Percentiles rank a stretch among this genome's conserved stretches.
phyloP scores from a whole-genome alignment of 2,113 vertebrate species.

The Felis chaus region DNA sequence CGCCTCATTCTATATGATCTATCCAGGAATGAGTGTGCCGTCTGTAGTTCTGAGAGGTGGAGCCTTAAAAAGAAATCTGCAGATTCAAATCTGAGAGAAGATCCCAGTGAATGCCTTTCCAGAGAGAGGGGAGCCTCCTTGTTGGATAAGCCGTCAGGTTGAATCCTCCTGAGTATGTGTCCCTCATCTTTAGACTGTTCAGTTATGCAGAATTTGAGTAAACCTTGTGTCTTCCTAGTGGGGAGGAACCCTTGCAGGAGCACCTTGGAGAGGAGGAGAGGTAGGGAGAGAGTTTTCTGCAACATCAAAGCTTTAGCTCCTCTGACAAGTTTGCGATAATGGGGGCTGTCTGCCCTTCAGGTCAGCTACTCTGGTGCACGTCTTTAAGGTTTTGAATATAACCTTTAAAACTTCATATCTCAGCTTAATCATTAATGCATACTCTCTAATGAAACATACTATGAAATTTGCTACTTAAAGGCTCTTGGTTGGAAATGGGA shows the following conservation, averaged over 20 bases:
- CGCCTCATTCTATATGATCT: background rate
- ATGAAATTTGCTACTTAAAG: background rate
- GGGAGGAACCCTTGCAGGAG: background rate
- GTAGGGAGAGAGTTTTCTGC: background rate
- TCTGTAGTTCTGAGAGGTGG: background rate
- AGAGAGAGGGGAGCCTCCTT: background rate
- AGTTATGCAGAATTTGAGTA: background rate
- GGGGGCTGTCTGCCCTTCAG: background rate
- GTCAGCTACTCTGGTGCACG: background rate
- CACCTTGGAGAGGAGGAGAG: background rate
- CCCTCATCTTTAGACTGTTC: background rate
- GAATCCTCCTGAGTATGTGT: background rate
- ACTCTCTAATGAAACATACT: conserved; percentile 46
- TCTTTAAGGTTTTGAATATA: background rate
- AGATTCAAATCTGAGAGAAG: background rate
- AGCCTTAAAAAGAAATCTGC: background rate
- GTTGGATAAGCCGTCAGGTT: background rate
- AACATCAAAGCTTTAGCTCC: background rate
- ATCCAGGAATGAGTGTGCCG: background rate
- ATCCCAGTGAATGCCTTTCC: background rate
- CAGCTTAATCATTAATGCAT: conserved; percentile 57
- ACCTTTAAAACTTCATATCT: conserved; percentile 37
- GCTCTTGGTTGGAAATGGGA: conserved; percentile 44
- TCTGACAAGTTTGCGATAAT: background rate
- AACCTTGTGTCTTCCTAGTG: background rate